Percentiles rank a stretch among this genome's conserved stretches.
These are phyloP conservation scores for Crotalus tigris DNA, from an alignment of 2,113 vertebrate genomes.

Conservation along the genomic window DNA sequence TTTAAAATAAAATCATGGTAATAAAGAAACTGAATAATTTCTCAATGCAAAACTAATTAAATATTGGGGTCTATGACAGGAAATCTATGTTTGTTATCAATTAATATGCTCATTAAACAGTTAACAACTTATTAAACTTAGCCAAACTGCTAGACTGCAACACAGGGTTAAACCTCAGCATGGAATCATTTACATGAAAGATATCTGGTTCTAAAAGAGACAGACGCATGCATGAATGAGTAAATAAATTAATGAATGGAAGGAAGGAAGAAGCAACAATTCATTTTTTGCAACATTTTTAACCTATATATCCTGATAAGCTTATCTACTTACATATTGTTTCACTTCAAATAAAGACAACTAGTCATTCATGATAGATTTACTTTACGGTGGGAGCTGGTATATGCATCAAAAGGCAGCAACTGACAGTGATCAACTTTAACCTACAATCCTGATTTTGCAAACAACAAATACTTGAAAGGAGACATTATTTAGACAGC, in stretches of 20 bases:
- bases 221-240: neutral
- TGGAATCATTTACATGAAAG: constrained; percentile 39
- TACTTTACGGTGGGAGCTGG: neutral
- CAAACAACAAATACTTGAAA: accelerated
- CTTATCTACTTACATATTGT: neutral
- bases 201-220: constrained; percentile 27
- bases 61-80: constrained; percentile 41
- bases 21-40: neutral
- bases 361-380: accelerated
- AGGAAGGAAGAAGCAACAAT: neutral
- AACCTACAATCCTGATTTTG: neutral
- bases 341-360: neutral
- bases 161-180: constrained; percentile 14
- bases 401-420: neutral
- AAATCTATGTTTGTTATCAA: neutral
- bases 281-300: constrained; percentile 45
- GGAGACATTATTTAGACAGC: accelerated
- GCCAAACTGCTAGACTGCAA: constrained; percentile 56
- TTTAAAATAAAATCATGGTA: constrained; percentile 46
- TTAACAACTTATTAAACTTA: constrained; percentile 38
- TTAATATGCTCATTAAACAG: constrained; percentile 30
- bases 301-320: constrained; percentile 37
- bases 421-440: neutral
- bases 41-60: constrained; percentile 26
- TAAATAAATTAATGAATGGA: neutral